Conservation (phyloP, 2,113 vertebrate species). For the Plecotus auritus region DNA sequence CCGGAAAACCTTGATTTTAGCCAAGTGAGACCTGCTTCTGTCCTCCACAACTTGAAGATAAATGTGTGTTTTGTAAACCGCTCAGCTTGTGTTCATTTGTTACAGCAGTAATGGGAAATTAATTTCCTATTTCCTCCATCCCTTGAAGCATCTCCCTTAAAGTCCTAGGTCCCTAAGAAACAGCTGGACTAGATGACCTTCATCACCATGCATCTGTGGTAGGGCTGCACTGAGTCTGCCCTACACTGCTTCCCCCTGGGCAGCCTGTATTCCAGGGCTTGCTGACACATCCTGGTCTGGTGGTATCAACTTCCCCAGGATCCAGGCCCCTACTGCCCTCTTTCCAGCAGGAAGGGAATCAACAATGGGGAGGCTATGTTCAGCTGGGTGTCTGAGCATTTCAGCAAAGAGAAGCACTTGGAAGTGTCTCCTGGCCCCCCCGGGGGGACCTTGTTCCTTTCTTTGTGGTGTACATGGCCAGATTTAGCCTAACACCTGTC, state of each 20-base stretch:
- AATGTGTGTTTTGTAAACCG: not conserved
- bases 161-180: not conserved
- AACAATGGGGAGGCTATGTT: slow-evolving; percentile 6
- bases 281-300: not conserved
- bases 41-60: not conserved
- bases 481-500: not conserved
- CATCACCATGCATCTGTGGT: accelerated
- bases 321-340: not conserved
- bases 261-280: not conserved
- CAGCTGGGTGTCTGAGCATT: not conserved
- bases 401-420: not conserved
- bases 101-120: not conserved
- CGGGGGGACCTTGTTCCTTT: not conserved
- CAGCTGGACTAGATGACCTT: not conserved
- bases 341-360: not conserved
- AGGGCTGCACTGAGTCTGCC: accelerated
- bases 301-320: not conserved
- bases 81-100: not conserved
- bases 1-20: not conserved
- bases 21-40: not conserved
- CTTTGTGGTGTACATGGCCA: not conserved
- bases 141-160: not conserved
- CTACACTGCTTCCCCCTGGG: accelerated
- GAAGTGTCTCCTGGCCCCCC: not conserved
- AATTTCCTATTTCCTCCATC: not conserved